phyloP scores from a whole-genome alignment of 1,140 invertebrate species.

The Aporrectodea caliginosa region DNA sequence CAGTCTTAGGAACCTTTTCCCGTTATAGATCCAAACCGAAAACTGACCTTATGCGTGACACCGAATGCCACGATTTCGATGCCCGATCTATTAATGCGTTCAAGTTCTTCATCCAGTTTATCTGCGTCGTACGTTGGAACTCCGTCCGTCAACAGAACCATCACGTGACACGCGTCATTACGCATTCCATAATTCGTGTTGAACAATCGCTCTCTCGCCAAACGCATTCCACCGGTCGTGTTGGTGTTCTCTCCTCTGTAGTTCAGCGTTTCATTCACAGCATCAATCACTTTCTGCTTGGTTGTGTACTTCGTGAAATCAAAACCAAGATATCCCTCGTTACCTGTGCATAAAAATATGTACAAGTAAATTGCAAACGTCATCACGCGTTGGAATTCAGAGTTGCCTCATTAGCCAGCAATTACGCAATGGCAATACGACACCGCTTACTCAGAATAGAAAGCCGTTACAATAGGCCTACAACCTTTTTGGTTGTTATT shows the following conservation, averaged over 20 bases:
- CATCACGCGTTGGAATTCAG: no score
- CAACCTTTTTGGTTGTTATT: no score
- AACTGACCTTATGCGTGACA: not conserved
- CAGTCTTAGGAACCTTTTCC: no score
- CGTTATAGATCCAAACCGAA: no score
- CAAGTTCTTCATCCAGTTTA: not conserved
- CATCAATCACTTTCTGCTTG: not conserved
- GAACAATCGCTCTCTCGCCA: not conserved
- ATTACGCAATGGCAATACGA: no score
- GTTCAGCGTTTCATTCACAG: not conserved
- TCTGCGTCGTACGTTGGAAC: not conserved
- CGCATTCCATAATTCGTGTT: not conserved
- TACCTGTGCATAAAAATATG: no score
- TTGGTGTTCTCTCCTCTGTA: not conserved
- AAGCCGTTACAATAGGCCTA: no score
- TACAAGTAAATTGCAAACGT: no score
- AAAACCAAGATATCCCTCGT: not conserved
- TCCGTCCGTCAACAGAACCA: not conserved
- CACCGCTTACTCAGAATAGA: no score
- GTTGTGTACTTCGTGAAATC: not conserved
- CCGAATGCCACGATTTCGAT: not conserved
- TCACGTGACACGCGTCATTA: not conserved
- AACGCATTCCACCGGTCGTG: not conserved
- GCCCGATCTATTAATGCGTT: not conserved
- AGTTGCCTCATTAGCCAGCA: no score